Base-by-base conservation (phyloP, 35 echinoderm and acorn worm genomes). In the Patiria miniata region DNA sequence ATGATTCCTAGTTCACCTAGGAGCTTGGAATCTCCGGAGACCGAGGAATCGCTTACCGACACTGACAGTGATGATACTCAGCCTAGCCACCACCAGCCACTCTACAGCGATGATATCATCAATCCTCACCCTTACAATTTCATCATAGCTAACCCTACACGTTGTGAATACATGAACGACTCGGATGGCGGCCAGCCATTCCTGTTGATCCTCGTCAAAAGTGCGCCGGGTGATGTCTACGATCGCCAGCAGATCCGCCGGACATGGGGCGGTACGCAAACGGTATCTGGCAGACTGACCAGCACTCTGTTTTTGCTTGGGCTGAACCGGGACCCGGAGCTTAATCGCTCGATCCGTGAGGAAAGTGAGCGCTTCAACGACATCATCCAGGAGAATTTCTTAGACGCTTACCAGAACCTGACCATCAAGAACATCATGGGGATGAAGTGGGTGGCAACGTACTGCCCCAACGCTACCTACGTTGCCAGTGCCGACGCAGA, bases 401-500 rank as follows among this genome's bases (percentile, higher is more conserved):
- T 68, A 19, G 91, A 93, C 37, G 34, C 34, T 7, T 93, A 93
- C 36, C 18, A 55, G 9, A 93, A 93, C 40, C 69, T 93, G 29
- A 93, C 91, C 3, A 56, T 93, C 0, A 93, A 93, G 33, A 93
- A 61, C 3, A 77, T 89, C 38, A 87, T 93, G 85, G 91, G 86
- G 2, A 51, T 93, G 8, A 83, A 84, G 30, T 93, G 91, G 91
- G 86, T 78, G 8, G 36, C 55, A 21, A 4, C 38, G 5, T 79
- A 78, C 61, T 93, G 91, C 40, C 57, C 40, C 4, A 56, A 89
- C 26, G 86, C 54, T 5, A 28, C 14, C 26, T 89, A 52, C 39
- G 81, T 93, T 19, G 44, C 88, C 34, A 93, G 88, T 78, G 82
- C 88, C 18, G 94, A 96, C 39, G 86, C 87, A 16, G 94, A 96